Evolutionary conservation across 2,888 invertebrate genomes (phyloP), one percentile per base, ranked within the genome.

Genomic region (Amblyjoppa proteus): DNA sequence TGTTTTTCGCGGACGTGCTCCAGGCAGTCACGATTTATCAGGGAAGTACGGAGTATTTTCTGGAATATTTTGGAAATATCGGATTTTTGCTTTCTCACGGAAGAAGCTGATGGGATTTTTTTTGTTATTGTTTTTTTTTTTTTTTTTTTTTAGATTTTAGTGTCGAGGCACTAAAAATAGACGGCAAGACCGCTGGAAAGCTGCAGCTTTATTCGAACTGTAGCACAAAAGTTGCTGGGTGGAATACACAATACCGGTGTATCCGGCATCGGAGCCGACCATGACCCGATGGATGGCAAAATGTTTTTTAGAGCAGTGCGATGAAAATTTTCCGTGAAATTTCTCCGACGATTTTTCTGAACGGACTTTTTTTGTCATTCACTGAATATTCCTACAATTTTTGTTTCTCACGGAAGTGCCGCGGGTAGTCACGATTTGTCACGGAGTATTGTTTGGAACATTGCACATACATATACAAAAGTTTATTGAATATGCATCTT

Each of bases 151-250:
- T 41, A 41, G 41, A 41, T 41, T 41, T 41, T 41, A 41, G 11
- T 41, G 11, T 2, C 41, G 41, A 41, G 2, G 11, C 7, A 9
- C 41, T 41, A 41, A 41, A 41, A 41, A 41, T 41, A 41, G 11
- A 9, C 1, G 41, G 41, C 9, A 11, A 41, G 16, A 34, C 16
- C 2, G 31, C 16, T 34, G 31, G 7, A 31, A 64, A 16, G 64
- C 64, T 61, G 9, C 56, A 78, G 41, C 69, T 25, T 76, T 51
- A 64, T 49, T 38, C 38, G 34, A 76, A 51, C 66, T 25, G 38
- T 51, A 16, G 51, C 34, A 45, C 66, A 66, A 38, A 53, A 66
- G 66, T 51, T 51, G 25, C 75, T 16, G 51, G 31, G 51, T 38
- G 51, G 20, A 76, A 51, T 3, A 34, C 31, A 64, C 16, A 34